Conservation (phyloP, 2,797 vertebrate genomes). For the Picus viridis region DNA sequence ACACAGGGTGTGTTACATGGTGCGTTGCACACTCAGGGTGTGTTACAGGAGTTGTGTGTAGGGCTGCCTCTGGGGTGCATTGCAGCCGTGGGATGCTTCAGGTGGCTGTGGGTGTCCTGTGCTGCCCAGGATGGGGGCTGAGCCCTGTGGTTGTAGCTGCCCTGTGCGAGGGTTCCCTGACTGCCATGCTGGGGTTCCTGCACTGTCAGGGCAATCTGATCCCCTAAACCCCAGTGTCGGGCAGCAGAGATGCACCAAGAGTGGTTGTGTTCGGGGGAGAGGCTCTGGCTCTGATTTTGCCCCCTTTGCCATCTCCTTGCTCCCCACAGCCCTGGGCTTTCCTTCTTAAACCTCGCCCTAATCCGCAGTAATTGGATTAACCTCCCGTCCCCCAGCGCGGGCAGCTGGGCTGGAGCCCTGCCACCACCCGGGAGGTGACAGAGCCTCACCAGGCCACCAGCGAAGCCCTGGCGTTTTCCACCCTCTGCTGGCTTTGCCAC, state of each 20-base stretch:
- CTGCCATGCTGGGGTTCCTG: fast-evolving
- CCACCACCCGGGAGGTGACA: not conserved
- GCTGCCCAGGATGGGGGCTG: not conserved
- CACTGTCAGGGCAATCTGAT: fast-evolving
- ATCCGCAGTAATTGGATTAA: constrained; percentile 63
- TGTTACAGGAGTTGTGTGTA: too few species aligned
- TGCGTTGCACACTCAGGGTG: not conserved
- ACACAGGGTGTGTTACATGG: not conserved
- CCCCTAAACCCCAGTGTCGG: fast-evolving
- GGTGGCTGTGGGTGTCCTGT: not conserved
- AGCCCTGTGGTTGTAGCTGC: not conserved
- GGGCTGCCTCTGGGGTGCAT: not conserved
- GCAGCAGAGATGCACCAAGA: fast-evolving
- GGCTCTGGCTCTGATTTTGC: not conserved
- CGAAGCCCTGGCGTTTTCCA: not conserved
- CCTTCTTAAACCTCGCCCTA: not conserved
- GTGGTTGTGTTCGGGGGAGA: fast-evolving
- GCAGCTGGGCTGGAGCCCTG: not conserved
- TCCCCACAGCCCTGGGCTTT: not conserved
- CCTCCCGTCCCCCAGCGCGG: not conserved
- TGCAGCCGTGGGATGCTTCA: fast-evolving
- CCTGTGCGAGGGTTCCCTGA: not conserved
- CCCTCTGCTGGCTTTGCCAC: not conserved
- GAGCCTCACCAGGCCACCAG: not conserved
- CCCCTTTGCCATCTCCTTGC: not conserved